Conservation (phyloP, 2,113 vertebrate genomes). For the Pseudorasbora parva region DNA sequence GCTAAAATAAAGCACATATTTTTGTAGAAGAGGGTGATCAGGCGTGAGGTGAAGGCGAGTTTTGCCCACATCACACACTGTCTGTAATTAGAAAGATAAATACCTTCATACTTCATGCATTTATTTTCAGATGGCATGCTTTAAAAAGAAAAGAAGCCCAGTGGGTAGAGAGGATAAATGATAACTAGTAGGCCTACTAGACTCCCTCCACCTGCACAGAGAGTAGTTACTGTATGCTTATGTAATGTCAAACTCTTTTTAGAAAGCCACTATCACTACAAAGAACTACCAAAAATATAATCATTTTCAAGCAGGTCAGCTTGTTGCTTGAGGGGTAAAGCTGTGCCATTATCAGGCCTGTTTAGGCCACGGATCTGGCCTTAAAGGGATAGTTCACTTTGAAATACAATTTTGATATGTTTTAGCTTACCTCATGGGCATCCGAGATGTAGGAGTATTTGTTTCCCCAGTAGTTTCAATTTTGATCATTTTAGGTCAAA, state of each 20-base stretch:
- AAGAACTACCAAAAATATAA: no score
- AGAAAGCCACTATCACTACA: no score
- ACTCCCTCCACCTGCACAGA: neutral
- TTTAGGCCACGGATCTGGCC: no score
- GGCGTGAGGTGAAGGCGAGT: neutral
- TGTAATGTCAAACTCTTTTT: neutral
- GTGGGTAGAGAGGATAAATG: neutral
- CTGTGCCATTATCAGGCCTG: no score
- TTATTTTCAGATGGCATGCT: neutral
- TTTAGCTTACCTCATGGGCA: no score
- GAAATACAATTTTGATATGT: no score
- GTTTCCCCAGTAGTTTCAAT: no score
- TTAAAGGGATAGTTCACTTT: no score
- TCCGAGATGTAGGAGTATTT: no score
- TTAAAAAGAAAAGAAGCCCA: neutral
- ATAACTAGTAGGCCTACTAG: neutral
- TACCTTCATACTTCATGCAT: neutral
- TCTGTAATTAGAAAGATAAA: slow-evolving; percentile 26
- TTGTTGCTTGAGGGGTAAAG: no score
- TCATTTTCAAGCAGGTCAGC: no score
- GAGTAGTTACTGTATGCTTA: neutral
- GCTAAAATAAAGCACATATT: neutral
- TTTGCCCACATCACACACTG: slow-evolving; percentile 7
- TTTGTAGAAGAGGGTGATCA: neutral
- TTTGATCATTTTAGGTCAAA: no score